Evolutionary conservation across 2,888 invertebrate species (phyloP), one percentile per base, ranked within the genome.

Genomic region (Aspidiotus rigidus): DNA sequence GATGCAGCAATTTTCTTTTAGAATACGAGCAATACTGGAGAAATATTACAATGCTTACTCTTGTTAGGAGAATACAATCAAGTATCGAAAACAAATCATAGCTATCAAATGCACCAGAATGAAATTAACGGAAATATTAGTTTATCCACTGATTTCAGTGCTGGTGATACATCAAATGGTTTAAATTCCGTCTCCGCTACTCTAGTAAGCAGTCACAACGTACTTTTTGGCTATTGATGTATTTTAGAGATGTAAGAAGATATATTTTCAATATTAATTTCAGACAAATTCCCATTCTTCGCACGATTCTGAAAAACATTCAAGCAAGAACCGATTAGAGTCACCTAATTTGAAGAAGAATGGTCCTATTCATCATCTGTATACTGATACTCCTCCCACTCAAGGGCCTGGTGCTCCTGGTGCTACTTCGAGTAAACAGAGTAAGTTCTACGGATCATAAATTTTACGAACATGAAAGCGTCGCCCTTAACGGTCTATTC

Each of bases 81-180:
- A 7, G 17, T 28, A 2, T 59, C 59, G 17, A 16, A 28, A 28
- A 17, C 6, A 39, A 39, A 59, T 28, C 28, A 28, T 28, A 28
- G 2, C 5, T 28, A 28, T 11, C 39, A 39, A 16, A 11, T 8
- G 7, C 56, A 60, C 3, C 57, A 66, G 28, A 66, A 66, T 57
- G 66, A 66, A 15, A 60, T 66, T 9, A 66, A 66, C 15, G 66
- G 40, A 7, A 66, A 66, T 66, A 28, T 60, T 5, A 60, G 28
- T 15, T 17, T 39, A 9, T 40, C 54, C 13, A 49, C 13, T 15
- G 15, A 15, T 17, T 15, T 17, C 2, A 15, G 49, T 49, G 39
- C 59, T 8, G 42, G 56, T 1, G 66, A 66, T 66, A 28, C 59
- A n/a, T 44, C 59, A 15, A 57, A 66, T 39, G 39, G 57, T 44